Evolutionary conservation across 2,797 vertebrate genomes (phyloP), one percentile per base, ranked within the genome.

Genomic region (Xyrichtys novacula): DNA sequence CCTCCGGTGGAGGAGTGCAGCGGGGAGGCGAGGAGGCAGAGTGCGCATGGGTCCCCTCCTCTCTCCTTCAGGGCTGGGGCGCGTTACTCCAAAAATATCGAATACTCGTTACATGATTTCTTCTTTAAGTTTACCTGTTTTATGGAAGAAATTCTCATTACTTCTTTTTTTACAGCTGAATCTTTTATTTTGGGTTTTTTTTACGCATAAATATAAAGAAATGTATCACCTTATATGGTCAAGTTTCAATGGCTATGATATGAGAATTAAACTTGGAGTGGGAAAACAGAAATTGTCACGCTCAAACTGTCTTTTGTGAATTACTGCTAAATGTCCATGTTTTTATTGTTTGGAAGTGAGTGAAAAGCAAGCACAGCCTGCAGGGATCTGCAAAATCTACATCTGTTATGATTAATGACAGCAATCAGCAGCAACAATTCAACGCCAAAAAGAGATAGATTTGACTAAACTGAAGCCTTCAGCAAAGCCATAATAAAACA

Each of bases 21-120:
- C 31, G 52, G 44, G 64, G 65, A n/a, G 19, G 44, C 10, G 62
- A 62, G 65, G 61, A 71, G 69, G 63, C 61, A 16, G 22, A 74
- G 80, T 68, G 71, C 72, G 52, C 52, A 17, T 10, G 57, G 69
- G 42, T 73, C 69, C 72, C 72, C 61, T 78, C 68, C 66, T 65
- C 53, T 78, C 26, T 11, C 16, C 53, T 11, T 26, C 26, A n/a
- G 16, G 31, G 53, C 6, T 20, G 75, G 32, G 26, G 67, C 54
- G 31, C 66, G 16, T 79, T 71, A 48, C 68, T 39, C 57, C 34
- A 10, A 63, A 67, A 72, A 19, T 55, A 67, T 53, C 16, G 7
- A 23, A 54, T 43, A 64, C 54, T 29, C 48, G 28, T 31, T 39
- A 26, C 19, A 47, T 23, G 1, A 44, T 31, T 46, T 14, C 20